Evolutionary conservation across 2,797 vertebrate species (phyloP), one percentile per base, ranked within the genome.

Genomic region (Siniperca undulata): DNA sequence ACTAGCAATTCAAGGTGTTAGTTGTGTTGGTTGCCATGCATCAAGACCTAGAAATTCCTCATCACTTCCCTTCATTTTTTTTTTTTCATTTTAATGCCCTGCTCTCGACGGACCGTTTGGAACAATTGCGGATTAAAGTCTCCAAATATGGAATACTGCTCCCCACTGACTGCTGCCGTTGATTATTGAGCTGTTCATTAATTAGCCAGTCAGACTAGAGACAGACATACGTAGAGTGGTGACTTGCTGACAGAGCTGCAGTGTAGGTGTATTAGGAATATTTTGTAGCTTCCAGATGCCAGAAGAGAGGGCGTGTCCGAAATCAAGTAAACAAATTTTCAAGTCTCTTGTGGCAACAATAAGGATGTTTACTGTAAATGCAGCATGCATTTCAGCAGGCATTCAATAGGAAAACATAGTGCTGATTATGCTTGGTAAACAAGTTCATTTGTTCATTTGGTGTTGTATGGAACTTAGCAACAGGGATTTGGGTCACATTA

Each of bases 181-280:
- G 82, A 86, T 80, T 74, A 85, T 44, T 16, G 81, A 80, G 83
- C 76, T 59, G 78, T 89, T 72, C 56, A 80, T 88, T 91, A 89
- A 90, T 86, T 75, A 89, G 66, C 44, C 80, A 20, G 69, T 78
- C 56, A 48, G 58, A 48, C 84, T 30, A 60, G 30, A 30, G 30
- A 30, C 30, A 30, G 30, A 30, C 30, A 30, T 30, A 30, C 53
- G 36, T 65, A 78, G 48, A 27, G 46, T 56, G 74, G 62, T 36
- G 2, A 44, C 36, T 38, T 36, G 77, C 76, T 53, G 27, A 59
- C 62, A 27, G 65, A 78, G 78, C 70, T 42, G 74, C 60, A 38
- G 79, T 59, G 9, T 61, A 52, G 76, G 80, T 77, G 82, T 24
- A 24, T 11, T 27, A 67, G 34, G 67, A 53, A n/a, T 59, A 38